A percentile compares a stretch with the other conserved stretches of the same genome.
phyloP scores from a whole-genome alignment of 2,888 invertebrate genomes.

The Cephalotes varians region DNA sequence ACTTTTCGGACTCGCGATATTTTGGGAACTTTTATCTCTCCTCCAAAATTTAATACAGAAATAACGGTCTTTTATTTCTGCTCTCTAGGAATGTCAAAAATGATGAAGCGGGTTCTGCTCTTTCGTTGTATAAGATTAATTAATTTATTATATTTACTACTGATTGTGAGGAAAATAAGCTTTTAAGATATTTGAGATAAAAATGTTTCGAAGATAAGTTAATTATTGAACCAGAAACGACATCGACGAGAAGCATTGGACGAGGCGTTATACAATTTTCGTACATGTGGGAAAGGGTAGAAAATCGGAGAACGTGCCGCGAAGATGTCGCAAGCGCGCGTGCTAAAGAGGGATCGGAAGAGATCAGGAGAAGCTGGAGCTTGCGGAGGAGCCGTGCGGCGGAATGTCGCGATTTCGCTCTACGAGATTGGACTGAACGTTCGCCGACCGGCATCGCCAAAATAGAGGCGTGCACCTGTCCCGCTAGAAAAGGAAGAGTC shows the following conservation, averaged over 20 bases:
- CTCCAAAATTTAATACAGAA: constrained; percentile 20
- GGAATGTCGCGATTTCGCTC: constrained; percentile 73
- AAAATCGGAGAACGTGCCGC: constrained; percentile 10
- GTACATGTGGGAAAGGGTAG: not conserved
- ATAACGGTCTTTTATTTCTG: not conserved
- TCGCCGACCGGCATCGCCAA: constrained; percentile 68
- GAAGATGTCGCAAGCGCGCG: constrained; percentile 20
- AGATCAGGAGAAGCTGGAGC: constrained; percentile 55
- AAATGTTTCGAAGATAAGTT: not conserved
- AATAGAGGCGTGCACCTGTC: constrained; percentile 82
- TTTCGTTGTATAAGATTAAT: not conserved
- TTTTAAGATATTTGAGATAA: not conserved
- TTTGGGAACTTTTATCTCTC: constrained; percentile 24
- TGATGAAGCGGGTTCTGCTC: not conserved
- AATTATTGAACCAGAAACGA: not conserved
- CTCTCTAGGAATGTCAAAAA: not conserved
- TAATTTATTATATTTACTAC: not conserved
- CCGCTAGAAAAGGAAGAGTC: constrained; percentile 77
- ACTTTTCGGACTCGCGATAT: constrained; percentile 6
- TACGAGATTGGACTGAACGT: constrained; percentile 68
- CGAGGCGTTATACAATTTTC: constrained; percentile 59
- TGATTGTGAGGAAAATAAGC: not conserved
- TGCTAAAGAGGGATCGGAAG: constrained; percentile 61
- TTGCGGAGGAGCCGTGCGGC: constrained; percentile 49
- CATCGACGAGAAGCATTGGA: constrained; percentile 26